Percentiles rank a stretch among this genome's conserved stretches.
phyloP scores from a whole-genome alignment of 1,140 invertebrate species.

The Dreissena rostriformis region DNA sequence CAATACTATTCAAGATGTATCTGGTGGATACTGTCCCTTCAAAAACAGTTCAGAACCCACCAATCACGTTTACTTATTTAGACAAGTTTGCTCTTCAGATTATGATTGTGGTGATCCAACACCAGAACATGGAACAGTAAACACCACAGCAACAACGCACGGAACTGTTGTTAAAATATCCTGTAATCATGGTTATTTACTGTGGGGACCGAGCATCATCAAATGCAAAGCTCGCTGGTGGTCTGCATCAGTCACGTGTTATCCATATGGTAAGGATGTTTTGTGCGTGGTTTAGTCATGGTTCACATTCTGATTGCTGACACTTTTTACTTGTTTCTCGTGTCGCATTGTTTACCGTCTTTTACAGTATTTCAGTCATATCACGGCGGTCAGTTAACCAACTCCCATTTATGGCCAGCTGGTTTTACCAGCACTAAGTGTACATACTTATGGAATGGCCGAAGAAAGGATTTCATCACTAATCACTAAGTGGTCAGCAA shows the following conservation, averaged over 20 bases:
- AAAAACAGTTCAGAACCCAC: too few relatives aligned
- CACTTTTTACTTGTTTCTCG: too few relatives aligned
- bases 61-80: too few relatives aligned
- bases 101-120: conserved; percentile 20
- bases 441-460: not conserved
- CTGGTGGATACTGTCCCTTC: too few relatives aligned
- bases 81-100: too few relatives aligned
- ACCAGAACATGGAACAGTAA: not conserved
- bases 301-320: not conserved
- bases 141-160: conserved; percentile 1
- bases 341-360: too few relatives aligned
- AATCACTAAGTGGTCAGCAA: too few relatives aligned
- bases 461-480: not conserved
- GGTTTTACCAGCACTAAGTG: not conserved
- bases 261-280: not conserved
- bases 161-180: conserved; percentile 18
- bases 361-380: too few relatives aligned
- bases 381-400: too few relatives aligned
- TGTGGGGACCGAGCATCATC: not conserved
- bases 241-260: not conserved
- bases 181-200: conserved; percentile 9
- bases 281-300: not conserved
- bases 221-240: not conserved
- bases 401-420: not conserved
- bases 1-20: too few relatives aligned